A percentile compares a stretch with the other conserved stretches of the same genome.
phyloP scores from a whole-genome alignment of 2,797 vertebrate species.

The Characodon lateralis region DNA sequence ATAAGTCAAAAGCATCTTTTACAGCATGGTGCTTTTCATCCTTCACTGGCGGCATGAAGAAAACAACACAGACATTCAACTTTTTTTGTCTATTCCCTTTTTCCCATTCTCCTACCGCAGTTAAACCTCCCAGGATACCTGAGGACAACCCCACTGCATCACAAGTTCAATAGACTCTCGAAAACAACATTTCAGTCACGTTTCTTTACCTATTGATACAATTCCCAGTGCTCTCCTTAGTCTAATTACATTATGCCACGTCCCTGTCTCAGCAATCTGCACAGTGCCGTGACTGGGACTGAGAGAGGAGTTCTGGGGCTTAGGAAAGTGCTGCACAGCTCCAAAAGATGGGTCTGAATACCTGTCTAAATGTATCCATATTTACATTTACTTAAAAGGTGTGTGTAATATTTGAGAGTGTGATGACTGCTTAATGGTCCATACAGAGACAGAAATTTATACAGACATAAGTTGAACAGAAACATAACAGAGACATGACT shows the following conservation, averaged over 20 bases:
- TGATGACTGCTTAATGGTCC: slow-evolving; percentile 24
- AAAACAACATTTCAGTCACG: slow-evolving; percentile 78
- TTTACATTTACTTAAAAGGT: slow-evolving; percentile 41
- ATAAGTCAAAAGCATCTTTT: slow-evolving; percentile 81
- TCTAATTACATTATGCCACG: slow-evolving; percentile 85
- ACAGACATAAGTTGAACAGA: slow-evolving; percentile 29
- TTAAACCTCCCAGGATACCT: slow-evolving; percentile 66
- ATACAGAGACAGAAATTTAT: slow-evolving; percentile 12
- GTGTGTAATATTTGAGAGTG: slow-evolving; percentile 8
- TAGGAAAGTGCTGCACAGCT: slow-evolving; percentile 76
- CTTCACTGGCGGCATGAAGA: slow-evolving; percentile 76
- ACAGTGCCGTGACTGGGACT: slow-evolving; percentile 75
- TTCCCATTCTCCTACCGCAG: slow-evolving; percentile 65
- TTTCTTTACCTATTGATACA: slow-evolving; percentile 76
- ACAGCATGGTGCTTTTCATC: slow-evolving; percentile 78
- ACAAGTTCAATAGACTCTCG: slow-evolving; percentile 78
- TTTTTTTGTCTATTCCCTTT: slow-evolving; percentile 65
- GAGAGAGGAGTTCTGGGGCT: slow-evolving; percentile 40
- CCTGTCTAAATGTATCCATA: slow-evolving; percentile 15
- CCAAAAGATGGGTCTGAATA: slow-evolving; percentile 54
- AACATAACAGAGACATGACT: slow-evolving; percentile 29
- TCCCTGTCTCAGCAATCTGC: slow-evolving; percentile 81
- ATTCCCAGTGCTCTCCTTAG: slow-evolving; percentile 84
- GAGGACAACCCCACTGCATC: slow-evolving; percentile 74
- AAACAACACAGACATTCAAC: slow-evolving; percentile 73